Evolutionary conservation across 2,113 vertebrate species (phyloP).

Genomic region (Dendropsophus ebraccatus): DNA sequence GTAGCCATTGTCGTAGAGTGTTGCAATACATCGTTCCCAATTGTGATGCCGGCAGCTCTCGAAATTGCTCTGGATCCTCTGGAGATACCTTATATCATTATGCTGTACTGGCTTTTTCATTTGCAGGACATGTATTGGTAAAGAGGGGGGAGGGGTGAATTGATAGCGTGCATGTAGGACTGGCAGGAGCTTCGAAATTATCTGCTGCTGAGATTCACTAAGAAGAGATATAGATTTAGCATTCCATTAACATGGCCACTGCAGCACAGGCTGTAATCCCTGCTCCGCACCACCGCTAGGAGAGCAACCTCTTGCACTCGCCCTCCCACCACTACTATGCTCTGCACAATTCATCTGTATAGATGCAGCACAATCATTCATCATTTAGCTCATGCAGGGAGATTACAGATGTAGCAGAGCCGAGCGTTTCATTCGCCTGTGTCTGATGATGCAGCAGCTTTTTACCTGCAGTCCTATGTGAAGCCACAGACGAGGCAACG

Average conservation of each 20-base stretch:
- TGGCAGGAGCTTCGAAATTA: constrained; percentile 31
- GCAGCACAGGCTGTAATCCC: constrained; percentile 34
- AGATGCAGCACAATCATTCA: constrained; percentile 42
- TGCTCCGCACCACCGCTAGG: not conserved
- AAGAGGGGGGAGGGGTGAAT: constrained; percentile 17
- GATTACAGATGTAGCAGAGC: not conserved
- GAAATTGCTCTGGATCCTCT: constrained; percentile 36
- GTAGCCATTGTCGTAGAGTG: not conserved
- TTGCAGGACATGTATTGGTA: constrained; percentile 48
- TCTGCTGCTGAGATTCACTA: constrained; percentile 10
- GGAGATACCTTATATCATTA: constrained; percentile 43
- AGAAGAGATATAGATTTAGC: constrained; percentile 43
- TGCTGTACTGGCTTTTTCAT: constrained; percentile 42
- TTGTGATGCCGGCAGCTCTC: constrained; percentile 22
- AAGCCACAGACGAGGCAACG: not conserved
- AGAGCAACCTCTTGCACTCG: constrained; percentile 1
- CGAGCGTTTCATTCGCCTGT: not conserved
- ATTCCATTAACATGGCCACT: constrained; percentile 49
- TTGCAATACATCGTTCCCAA: constrained; percentile 21
- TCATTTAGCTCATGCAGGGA: constrained; percentile 28
- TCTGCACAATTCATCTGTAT: constrained; percentile 11
- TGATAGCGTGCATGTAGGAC: constrained; percentile 32
- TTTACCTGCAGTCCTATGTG: not conserved
- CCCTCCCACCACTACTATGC: not conserved
- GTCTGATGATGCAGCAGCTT: not conserved